phyloP scores from a whole-genome alignment of 2,888 invertebrate genomes.

The Thelaira solivaga region DNA sequence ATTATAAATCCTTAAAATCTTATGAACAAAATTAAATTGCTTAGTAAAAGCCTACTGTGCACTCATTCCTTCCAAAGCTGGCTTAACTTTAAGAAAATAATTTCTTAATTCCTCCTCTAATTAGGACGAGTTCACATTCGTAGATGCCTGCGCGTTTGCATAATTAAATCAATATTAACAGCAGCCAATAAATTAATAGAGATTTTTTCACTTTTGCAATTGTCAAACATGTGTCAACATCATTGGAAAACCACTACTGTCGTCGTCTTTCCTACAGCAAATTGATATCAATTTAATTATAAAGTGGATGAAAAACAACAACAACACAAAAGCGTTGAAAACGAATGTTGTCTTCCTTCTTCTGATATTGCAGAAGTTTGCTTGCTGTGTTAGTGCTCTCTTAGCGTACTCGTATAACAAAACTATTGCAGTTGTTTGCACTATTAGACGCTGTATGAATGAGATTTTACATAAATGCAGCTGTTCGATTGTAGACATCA shows the following conservation, averaged over 20 bases:
- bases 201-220: conserved; percentile 55
- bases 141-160: background rate
- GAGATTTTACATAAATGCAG: conserved; percentile 60
- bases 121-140: background rate
- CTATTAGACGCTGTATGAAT: conserved; percentile 20
- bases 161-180: conserved; percentile 9
- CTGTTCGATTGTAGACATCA: conserved; percentile 56
- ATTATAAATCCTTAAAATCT: too few relatives aligned
- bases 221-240: conserved; percentile 61
- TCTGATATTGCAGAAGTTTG: conserved; percentile 47
- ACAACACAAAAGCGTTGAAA: background rate
- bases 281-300: conserved; percentile 49
- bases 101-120: background rate
- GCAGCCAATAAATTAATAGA: conserved; percentile 51
- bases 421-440: conserved; percentile 41
- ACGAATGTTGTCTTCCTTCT: conserved; percentile 19
- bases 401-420: conserved; percentile 9
- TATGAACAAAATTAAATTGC: too few relatives aligned
- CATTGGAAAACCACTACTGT: conserved; percentile 60
- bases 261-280: conserved; percentile 25
- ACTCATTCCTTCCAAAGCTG: too few relatives aligned
- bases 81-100: background rate
- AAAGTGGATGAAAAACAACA: conserved; percentile 4
- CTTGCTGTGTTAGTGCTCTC: conserved; percentile 33
- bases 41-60: too few relatives aligned